These are phyloP conservation scores for Xenentodon cancila DNA, from an alignment of 2,797 vertebrate genomes.

Conservation along the genomic window DNA sequence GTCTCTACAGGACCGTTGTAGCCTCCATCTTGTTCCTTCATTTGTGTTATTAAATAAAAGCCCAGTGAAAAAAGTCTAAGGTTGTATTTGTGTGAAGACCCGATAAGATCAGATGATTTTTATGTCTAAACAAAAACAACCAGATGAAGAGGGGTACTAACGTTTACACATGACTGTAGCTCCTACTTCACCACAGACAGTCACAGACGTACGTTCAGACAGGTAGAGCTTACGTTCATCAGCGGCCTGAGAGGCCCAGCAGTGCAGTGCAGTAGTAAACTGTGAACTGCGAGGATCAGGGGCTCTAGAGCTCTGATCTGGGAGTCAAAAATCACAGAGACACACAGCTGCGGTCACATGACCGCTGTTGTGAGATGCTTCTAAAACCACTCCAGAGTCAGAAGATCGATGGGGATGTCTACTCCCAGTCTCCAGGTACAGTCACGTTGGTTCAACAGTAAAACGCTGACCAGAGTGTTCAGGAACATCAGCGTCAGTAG, in stretches of 20 bases:
- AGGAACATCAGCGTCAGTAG: slow-evolving; percentile 18
- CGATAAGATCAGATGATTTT: too few species aligned
- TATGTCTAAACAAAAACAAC: too few species aligned
- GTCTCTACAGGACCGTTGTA: too few species aligned
- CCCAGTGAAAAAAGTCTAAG: too few species aligned
- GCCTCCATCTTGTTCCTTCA: too few species aligned
- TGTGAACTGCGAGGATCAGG: slow-evolving; percentile 97
- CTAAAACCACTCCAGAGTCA: slow-evolving; percentile 40
- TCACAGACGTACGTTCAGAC: slow-evolving; percentile 29
- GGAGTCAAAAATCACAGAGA: slow-evolving; percentile 88
- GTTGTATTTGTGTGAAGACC: too few species aligned
- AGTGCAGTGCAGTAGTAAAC: slow-evolving; percentile 97
- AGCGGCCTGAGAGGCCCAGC: slow-evolving; percentile 91
- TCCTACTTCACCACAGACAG: not conserved
- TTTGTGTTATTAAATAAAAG: too few species aligned
- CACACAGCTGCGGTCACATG: slow-evolving; percentile 76
- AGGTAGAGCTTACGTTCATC: slow-evolving; percentile 92
- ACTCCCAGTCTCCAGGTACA: slow-evolving; percentile 12
- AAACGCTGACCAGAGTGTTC: not conserved
- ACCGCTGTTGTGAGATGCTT: slow-evolving; percentile 50
- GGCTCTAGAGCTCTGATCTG: slow-evolving; percentile 98
- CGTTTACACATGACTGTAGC: too few species aligned
- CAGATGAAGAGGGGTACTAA: too few species aligned
- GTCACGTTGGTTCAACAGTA: slow-evolving; percentile 4
- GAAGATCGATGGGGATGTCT: slow-evolving; percentile 22